Percentiles rank a stretch among this genome's conserved stretches.
Evolutionary conservation across 2,113 vertebrate genomes (phyloP).

Genomic region (Muscicapa adusta): DNA sequence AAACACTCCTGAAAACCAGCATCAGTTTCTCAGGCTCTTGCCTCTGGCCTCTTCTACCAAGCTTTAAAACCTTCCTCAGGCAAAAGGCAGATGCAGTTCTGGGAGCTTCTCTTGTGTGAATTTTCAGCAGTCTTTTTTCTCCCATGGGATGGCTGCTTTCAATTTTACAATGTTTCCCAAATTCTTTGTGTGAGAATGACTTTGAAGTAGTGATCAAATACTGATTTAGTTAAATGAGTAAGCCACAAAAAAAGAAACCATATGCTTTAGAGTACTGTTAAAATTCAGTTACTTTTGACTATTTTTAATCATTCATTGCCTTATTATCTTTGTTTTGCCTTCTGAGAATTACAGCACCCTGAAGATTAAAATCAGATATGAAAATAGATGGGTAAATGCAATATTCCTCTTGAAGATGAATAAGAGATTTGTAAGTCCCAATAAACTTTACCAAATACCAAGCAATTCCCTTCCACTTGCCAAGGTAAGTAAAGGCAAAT

Average conservation of each 20-base stretch:
- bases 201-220: slow-evolving; percentile 57
- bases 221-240: slow-evolving; percentile 48
- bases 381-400: slow-evolving; percentile 9
- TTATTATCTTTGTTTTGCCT: slow-evolving; percentile 34
- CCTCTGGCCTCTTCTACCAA: neutral
- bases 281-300: slow-evolving; percentile 35
- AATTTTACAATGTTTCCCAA: slow-evolving; percentile 19
- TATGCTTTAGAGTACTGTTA: slow-evolving; percentile 18
- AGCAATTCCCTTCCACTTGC: neutral
- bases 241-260: slow-evolving; percentile 42
- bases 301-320: slow-evolving; percentile 41
- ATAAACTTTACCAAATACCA: neutral
- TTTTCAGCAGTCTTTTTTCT: slow-evolving; percentile 12
- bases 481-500: neutral
- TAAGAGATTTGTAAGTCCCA: neutral
- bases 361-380: slow-evolving; percentile 25
- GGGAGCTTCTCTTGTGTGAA: slow-evolving; percentile 5
- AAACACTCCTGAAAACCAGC: neutral
- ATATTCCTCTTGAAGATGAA: neutral
- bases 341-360: neutral
- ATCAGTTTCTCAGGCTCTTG: neutral
- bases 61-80: neutral
- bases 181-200: slow-evolving; percentile 53
- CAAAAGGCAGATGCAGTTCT: slow-evolving; percentile 2
- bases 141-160: slow-evolving; percentile 16